A percentile compares a stretch with the other conserved stretches of the same genome.
Conservation (phyloP, 2,113 vertebrate genomes). For the Zapornia atra region DNA sequence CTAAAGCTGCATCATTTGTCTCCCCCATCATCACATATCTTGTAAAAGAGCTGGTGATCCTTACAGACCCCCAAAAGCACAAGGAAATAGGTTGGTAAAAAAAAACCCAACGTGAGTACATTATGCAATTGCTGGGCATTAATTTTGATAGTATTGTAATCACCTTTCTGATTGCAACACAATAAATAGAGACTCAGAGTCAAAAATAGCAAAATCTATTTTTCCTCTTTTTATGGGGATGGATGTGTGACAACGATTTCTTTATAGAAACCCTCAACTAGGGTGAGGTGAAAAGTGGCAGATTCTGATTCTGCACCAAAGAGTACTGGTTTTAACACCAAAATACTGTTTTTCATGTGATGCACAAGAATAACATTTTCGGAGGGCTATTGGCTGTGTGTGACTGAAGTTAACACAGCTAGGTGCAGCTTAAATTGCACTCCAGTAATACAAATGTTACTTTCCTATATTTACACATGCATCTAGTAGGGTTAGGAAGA, state of each 20-base stretch:
- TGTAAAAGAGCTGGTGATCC: neutral
- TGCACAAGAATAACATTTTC: neutral
- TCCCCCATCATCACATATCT: neutral
- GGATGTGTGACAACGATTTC: neutral
- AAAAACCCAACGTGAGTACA: neutral
- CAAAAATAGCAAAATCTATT: conserved; percentile 43
- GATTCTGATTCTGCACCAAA: neutral
- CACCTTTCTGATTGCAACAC: conserved; percentile 56
- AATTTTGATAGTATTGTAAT: conserved; percentile 54
- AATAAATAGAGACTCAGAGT: conserved; percentile 24
- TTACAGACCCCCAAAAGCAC: neutral
- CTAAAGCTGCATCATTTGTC: neutral
- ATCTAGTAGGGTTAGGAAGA: neutral
- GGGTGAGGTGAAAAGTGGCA: neutral
- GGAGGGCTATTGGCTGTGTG: neutral
- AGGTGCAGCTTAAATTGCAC: neutral
- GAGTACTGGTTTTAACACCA: neutral
- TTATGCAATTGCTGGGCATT: conserved; percentile 54
- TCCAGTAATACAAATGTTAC: neutral
- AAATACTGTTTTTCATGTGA: neutral
- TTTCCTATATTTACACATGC: neutral
- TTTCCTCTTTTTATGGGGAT: neutral
- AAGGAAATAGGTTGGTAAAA: neutral
- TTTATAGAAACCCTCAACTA: neutral
- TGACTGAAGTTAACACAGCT: neutral